These are phyloP conservation scores for Engystomops pustulosus DNA, from an alignment of 2,113 vertebrate genomes.

Conservation along the genomic window DNA sequence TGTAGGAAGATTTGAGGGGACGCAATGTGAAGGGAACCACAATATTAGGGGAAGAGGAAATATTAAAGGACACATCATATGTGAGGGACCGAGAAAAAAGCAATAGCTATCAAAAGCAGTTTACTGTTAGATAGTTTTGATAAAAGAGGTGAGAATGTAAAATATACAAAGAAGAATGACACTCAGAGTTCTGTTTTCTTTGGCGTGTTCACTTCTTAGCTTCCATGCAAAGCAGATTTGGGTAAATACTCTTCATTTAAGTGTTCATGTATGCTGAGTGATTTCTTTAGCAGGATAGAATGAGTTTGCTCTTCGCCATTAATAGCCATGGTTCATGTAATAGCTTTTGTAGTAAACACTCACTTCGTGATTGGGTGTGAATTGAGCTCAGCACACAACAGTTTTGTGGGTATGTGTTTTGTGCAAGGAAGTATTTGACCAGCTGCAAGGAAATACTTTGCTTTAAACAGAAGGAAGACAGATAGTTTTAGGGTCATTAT, in stretches of 20 bases:
- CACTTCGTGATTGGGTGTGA: conserved; percentile 48
- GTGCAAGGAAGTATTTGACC: conserved; percentile 45
- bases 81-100: too few relatives aligned
- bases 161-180: background rate
- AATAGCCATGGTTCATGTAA: conserved; percentile 45
- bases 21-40: too few relatives aligned
- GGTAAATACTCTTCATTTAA: conserved; percentile 31
- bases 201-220: conserved; percentile 7
- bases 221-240: conserved; percentile 16
- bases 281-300: conserved; percentile 38
- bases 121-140: too few relatives aligned
- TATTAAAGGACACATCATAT: too few relatives aligned
- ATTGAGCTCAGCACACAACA: conserved; percentile 29
- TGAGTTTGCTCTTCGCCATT: conserved; percentile 51
- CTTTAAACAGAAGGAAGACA: conserved; percentile 33
- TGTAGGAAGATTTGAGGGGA: too few relatives aligned
- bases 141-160: too few relatives aligned
- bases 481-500: conserved; percentile 51
- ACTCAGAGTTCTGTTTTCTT: background rate
- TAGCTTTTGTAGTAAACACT: conserved; percentile 24
- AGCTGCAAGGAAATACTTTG: conserved; percentile 52
- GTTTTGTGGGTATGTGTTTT: conserved; percentile 36
- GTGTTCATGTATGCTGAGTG: background rate
- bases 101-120: too few relatives aligned
- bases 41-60: too few relatives aligned